Evolutionary conservation across 92 coral and sea anemone genomes (phyloP).

Genomic region (Palythoa heliodiscus): DNA sequence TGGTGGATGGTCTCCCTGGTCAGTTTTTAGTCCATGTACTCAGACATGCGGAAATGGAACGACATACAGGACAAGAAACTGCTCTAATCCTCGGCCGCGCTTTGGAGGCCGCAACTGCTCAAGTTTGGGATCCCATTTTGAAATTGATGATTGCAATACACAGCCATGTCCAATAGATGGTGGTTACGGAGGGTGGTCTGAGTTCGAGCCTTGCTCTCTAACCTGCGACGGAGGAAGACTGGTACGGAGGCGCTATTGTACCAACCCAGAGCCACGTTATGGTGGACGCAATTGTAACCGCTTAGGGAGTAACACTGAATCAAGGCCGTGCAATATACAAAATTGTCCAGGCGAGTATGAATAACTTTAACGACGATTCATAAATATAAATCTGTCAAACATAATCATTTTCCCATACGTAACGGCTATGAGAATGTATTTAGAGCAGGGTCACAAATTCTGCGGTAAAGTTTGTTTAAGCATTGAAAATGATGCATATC

Average conservation of each 20-base stretch:
- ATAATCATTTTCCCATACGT: not conserved
- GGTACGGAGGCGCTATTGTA: constrained; percentile 72
- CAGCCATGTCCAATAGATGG: constrained; percentile 78
- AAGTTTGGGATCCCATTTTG: constrained; percentile 59
- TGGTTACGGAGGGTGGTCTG: constrained; percentile 78
- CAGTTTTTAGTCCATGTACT: constrained; percentile 75
- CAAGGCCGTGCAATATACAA: constrained; percentile 59
- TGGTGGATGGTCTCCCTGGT: constrained; percentile 82
- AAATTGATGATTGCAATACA: constrained; percentile 53
- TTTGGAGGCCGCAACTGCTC: constrained; percentile 73
- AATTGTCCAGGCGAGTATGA: constrained; percentile 74
- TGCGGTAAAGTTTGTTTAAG: too few relatives aligned
- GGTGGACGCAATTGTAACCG: constrained; percentile 77
- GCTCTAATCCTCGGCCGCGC: constrained; percentile 71
- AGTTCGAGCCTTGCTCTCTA: constrained; percentile 67
- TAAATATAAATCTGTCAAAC: not conserved
- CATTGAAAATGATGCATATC: too few relatives aligned
- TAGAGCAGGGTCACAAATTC: not conserved
- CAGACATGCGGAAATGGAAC: constrained; percentile 74
- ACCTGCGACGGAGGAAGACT: constrained; percentile 78
- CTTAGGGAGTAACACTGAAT: constrained; percentile 61
- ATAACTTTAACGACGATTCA: not conserved
- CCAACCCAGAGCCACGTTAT: constrained; percentile 78
- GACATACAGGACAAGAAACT: constrained; percentile 62
- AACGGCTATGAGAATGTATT: not conserved